These are phyloP conservation scores for Aegotheles bennettii DNA, from an alignment of 2,113 vertebrate species.

Conservation along the genomic window DNA sequence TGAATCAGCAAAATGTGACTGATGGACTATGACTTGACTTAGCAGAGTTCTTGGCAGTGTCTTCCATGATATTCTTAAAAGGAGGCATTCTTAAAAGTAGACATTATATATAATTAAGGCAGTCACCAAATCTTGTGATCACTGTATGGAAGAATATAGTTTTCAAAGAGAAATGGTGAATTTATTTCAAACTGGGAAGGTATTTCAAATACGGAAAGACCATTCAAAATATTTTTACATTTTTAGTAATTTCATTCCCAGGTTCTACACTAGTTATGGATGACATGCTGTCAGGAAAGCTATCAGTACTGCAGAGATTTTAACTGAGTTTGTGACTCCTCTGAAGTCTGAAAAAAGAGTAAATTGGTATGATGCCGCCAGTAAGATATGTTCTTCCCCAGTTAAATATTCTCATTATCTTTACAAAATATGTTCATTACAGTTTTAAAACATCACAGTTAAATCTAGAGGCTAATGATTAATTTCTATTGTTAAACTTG, in stretches of 20 bases:
- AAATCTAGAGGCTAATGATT: neutral
- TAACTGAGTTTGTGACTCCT: neutral
- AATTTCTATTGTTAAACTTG: neutral
- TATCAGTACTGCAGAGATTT: neutral
- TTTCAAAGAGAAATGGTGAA: neutral
- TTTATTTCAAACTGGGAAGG: neutral
- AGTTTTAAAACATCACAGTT: neutral
- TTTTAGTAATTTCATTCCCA: neutral
- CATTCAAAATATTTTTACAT: neutral
- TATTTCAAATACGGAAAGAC: neutral
- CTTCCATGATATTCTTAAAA: neutral
- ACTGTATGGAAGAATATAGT: neutral
- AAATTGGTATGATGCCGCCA: neutral
- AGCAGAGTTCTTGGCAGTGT: neutral
- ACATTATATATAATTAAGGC: neutral
- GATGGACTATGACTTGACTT: neutral
- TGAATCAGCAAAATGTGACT: neutral
- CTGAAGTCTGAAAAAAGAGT: neutral
- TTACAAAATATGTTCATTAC: neutral
- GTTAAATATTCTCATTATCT: neutral
- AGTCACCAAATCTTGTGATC: neutral
- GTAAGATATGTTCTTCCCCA: neutral
- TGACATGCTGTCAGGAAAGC: neutral
- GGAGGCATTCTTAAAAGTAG: neutral
- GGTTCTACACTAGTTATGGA: neutral